These are phyloP conservation scores for Callipepla californica DNA, from an alignment of 2,113 vertebrate species.

Conservation along the genomic window DNA sequence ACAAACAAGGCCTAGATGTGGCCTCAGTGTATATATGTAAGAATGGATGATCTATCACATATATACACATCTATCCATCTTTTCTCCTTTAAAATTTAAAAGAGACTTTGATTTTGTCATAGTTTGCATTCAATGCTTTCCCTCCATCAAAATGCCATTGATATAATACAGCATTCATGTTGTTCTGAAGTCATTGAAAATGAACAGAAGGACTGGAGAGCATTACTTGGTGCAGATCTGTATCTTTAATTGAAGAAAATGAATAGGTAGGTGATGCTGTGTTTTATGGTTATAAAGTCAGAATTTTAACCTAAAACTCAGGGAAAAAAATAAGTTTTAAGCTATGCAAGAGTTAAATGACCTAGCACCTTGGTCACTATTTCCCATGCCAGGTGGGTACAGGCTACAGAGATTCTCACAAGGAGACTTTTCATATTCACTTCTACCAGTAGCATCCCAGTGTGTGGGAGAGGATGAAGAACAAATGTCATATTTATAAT, in stretches of 20 bases:
- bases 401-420: neutral
- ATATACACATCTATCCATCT: neutral
- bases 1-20: neutral
- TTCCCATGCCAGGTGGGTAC: neutral
- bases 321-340: neutral
- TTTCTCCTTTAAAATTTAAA: neutral
- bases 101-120: neutral
- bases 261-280: neutral
- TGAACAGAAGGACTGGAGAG: neutral
- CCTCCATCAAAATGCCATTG: neutral
- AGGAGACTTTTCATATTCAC: slow-evolving; percentile 12
- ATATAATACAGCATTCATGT: neutral
- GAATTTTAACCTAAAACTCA: neutral
- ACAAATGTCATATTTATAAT: slow-evolving; percentile 58
- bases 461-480: neutral
- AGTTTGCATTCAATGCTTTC: neutral
- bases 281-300: neutral
- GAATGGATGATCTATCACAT: neutral
- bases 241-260: neutral
- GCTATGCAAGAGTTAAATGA: neutral
- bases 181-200: neutral
- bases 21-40: neutral
- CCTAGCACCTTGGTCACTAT: neutral
- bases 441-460: slow-evolving; percentile 38
- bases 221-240: neutral